Base-by-base conservation (phyloP, 2,113 vertebrate genomes). In the Steatornis caripensis region DNA sequence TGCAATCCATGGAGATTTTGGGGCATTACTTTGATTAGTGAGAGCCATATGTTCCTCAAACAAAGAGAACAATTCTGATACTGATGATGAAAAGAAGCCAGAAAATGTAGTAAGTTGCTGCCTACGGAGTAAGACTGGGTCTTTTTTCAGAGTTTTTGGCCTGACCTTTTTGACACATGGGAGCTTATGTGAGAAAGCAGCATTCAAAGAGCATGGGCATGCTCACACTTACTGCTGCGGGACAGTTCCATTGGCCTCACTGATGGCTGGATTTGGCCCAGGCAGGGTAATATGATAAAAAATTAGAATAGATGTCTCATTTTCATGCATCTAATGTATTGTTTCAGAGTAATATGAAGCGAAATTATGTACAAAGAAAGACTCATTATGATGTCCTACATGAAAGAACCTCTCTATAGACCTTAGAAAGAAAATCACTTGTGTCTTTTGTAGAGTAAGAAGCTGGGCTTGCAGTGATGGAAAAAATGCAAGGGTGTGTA, bases 401-500 rank as follows among this genome's bases (percentile, higher is more conserved):
- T 53, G 45, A 88, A 87, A 79, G 5, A 39, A 54, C 24, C 10
- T 77, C 36, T 66, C 2, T 80, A 16, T 69, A 80, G 55, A 75
- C 22, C 34, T 89, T 84, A 61, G 43, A 86, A 76, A 64, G 48
- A 62, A 91, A 80, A 83, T 79, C 5, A 45, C 19, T 78, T n/a
- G 16, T 72, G 41, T 12, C 27, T 93, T 83, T 86, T 74, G 48
- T 55, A 51, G 81, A 88, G 68, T 76, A 93, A 95, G 82, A 81
- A 36, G 36, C 84, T 95, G 89, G 94, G 69, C 57, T 96, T 96
- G 85, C 86, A 91, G 55, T 72, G 10, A 29, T 66, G 68, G 21
- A 71, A 96, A 81, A 97, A 97, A 81, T 81, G 90, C 39, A 96
- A 55, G 74, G 43, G 76, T 95, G 61, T 95, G 84, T 97, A 78